phyloP scores from a whole-genome alignment of 2,113 vertebrate species.

The Datnioides undecimradiatus region DNA sequence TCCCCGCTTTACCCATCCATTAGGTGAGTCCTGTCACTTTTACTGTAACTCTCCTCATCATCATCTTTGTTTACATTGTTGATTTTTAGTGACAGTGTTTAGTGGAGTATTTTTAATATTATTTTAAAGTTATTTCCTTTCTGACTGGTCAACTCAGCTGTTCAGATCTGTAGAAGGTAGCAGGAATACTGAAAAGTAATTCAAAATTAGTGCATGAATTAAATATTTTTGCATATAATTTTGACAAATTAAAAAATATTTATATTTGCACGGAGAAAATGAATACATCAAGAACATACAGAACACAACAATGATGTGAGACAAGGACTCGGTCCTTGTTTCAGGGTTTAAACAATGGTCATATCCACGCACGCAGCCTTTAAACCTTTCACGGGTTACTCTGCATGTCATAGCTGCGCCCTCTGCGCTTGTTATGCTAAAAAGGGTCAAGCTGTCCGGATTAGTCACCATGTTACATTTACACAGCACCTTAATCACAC shows the following conservation, averaged over 20 bases:
- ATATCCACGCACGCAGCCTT: not conserved
- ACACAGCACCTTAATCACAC: constrained; percentile 13
- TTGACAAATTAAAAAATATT: not conserved
- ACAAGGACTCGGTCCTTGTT: constrained; percentile 24
- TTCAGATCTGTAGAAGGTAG: not conserved
- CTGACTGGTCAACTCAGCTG: not conserved
- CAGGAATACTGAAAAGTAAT: not conserved
- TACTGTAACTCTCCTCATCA: not conserved
- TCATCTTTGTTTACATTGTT: not conserved
- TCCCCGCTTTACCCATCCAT: constrained; percentile 86
- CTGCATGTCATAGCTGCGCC: constrained; percentile 39
- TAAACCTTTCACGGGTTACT: constrained; percentile 20
- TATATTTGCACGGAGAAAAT: not conserved
- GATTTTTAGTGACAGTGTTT: not conserved
- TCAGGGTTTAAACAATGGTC: not conserved
- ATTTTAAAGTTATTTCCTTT: not conserved
- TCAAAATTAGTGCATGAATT: not conserved
- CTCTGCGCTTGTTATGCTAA: constrained; percentile 69
- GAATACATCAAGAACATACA: not conserved
- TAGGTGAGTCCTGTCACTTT: constrained; percentile 84
- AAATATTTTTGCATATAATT: not conserved
- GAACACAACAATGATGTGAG: not conserved
- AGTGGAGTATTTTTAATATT: not conserved
- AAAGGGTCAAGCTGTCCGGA: constrained; percentile 54
- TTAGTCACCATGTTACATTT: constrained; percentile 46